These are phyloP conservation scores for Sebastolobus alascanus DNA, from an alignment of 2,797 vertebrate genomes.

Conservation along the genomic window DNA sequence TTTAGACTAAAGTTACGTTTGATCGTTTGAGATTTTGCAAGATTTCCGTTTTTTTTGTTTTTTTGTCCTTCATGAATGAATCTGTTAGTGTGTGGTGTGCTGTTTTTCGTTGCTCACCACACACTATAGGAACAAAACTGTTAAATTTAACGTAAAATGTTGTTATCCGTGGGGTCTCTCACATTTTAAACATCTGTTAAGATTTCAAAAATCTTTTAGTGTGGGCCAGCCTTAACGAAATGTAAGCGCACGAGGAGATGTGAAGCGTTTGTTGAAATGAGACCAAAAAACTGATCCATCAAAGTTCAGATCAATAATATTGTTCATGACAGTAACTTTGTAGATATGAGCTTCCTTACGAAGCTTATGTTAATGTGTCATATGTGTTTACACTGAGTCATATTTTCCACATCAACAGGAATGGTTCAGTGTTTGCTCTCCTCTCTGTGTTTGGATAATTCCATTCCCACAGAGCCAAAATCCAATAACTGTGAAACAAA, in stretches of 20 bases:
- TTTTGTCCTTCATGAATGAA: too few relatives aligned
- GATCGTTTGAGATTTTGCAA: too few relatives aligned
- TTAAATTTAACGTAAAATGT: too few relatives aligned
- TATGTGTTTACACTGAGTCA: slow-evolving; percentile 44
- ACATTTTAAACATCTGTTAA: too few relatives aligned
- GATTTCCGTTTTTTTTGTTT: too few relatives aligned
- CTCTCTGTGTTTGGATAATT: slow-evolving; percentile 63
- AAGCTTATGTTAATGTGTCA: slow-evolving; percentile 27
- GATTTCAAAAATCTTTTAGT: too few relatives aligned
- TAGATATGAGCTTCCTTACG: slow-evolving; percentile 10
- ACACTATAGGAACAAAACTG: too few relatives aligned
- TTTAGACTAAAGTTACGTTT: too few relatives aligned
- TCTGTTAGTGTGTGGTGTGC: too few relatives aligned
- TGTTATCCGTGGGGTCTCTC: too few relatives aligned
- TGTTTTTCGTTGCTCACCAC: too few relatives aligned
- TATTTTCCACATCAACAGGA: slow-evolving; percentile 59
- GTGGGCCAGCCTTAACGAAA: neutral
- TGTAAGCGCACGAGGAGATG: neutral
- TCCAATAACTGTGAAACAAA: slow-evolving; percentile 74
- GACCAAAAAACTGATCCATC: neutral
- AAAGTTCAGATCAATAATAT: slow-evolving; percentile 11
- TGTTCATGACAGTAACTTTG: slow-evolving; percentile 19
- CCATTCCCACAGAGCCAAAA: slow-evolving; percentile 67
- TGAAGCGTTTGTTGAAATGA: slow-evolving; percentile 9
- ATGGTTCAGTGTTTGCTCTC: slow-evolving; percentile 49